phyloP scores from a whole-genome alignment of 2,888 invertebrate genomes.

The Cantharis nigra region DNA sequence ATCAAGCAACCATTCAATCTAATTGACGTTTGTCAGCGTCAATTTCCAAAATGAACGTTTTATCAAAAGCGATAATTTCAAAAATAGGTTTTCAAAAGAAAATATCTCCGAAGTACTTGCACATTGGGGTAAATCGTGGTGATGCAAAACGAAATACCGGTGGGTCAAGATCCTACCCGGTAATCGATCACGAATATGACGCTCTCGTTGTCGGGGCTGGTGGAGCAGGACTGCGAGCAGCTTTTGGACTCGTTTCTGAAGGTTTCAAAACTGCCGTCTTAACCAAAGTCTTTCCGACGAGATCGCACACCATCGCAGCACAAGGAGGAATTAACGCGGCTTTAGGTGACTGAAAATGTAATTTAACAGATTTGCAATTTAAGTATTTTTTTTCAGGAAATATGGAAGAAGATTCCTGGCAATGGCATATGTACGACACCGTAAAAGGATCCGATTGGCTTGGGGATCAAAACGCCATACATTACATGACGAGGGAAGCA shows the following conservation, averaged over 20 bases:
- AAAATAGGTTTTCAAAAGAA: neutral
- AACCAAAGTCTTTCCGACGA: slow-evolving; percentile 96
- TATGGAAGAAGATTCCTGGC: slow-evolving; percentile 95
- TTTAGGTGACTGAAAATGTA: slow-evolving; percentile 65
- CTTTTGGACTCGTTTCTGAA: slow-evolving; percentile 93
- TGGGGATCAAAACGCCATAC: slow-evolving; percentile 97
- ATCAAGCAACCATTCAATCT: neutral
- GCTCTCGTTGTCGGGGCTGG: slow-evolving; percentile 97
- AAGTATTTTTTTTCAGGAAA: slow-evolving; percentile 57
- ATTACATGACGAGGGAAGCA: slow-evolving; percentile 95
- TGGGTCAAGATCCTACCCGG: slow-evolving; percentile 76
- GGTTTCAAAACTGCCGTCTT: slow-evolving; percentile 97
- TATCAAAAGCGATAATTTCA: neutral
- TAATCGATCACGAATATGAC: slow-evolving; percentile 96
- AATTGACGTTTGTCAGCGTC: neutral
- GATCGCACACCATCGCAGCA: slow-evolving; percentile 98
- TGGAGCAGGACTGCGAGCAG: slow-evolving; percentile 95
- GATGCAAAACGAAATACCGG: slow-evolving; percentile 52
- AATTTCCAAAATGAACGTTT: neutral
- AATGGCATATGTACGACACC: slow-evolving; percentile 98
- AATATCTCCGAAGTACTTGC: slow-evolving; percentile 47
- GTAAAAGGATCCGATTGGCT: slow-evolving; percentile 99
- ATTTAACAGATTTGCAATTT: slow-evolving; percentile 21
- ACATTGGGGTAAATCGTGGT: slow-evolving; percentile 58
- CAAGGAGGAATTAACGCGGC: slow-evolving; percentile 99